These are phyloP conservation scores for Araneus ventricosus DNA, from an alignment of 1,140 invertebrate species.

Conservation along the genomic window DNA sequence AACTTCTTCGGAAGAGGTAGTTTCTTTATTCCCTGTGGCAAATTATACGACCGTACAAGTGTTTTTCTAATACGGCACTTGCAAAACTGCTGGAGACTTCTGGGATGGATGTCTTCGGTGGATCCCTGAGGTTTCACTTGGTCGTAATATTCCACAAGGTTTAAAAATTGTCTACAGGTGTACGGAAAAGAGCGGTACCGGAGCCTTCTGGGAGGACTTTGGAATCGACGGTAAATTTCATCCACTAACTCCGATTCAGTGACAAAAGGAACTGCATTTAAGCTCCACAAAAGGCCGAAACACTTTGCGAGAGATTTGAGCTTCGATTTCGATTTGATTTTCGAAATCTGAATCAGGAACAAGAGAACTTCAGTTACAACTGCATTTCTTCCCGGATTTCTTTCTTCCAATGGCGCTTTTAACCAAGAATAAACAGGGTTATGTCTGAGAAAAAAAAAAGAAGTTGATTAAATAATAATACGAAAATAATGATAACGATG, in stretches of 20 bases:
- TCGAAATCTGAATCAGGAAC: not conserved
- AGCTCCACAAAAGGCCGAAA: not conserved
- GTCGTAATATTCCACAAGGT: not conserved
- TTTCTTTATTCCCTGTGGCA: not conserved
- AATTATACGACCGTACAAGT: not conserved
- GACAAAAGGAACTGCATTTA: not conserved
- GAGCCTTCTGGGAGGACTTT: no score
- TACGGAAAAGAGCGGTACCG: not conserved
- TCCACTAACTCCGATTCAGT: not conserved
- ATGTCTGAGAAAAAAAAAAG: not conserved
- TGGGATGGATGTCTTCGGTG: not conserved
- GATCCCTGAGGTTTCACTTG: not conserved
- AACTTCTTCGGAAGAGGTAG: not conserved
- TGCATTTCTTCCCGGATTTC: not conserved
- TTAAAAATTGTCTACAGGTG: not conserved
- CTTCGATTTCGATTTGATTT: no score
- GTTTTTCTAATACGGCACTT: not conserved
- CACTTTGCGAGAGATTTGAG: not conserved
- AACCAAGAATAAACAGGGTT: not conserved
- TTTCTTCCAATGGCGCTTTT: not conserved
- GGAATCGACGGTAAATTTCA: not conserved
- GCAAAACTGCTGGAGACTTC: conserved; percentile 4
- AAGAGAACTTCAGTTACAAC: conserved; percentile 3
- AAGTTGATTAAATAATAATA: no score
- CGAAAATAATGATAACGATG: no score